phyloP scores from a whole-genome alignment of 2,113 vertebrate species.

The Sylvietta virens region DNA sequence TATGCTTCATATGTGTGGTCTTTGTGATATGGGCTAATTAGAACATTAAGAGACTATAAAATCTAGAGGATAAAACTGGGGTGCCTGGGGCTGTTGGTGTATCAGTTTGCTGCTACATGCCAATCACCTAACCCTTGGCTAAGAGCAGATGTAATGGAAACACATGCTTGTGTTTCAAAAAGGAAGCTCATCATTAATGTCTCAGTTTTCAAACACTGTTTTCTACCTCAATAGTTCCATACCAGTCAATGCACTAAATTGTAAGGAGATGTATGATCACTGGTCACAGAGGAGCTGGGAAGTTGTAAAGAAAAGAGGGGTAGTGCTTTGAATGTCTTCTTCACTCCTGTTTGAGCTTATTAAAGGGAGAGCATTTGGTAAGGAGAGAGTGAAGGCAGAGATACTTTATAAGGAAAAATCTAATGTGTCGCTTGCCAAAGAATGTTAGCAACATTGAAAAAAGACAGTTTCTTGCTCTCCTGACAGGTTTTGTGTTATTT shows the following conservation, averaged over 20 bases:
- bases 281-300: neutral
- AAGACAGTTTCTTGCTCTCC: neutral
- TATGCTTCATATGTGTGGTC: neutral
- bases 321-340: neutral
- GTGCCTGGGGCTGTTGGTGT: neutral
- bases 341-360: neutral
- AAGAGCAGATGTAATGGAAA: neutral
- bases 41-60: neutral
- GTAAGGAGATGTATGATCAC: neutral
- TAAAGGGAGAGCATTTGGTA: neutral
- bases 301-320: neutral
- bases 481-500: slow-evolving; percentile 24
- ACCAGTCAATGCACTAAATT: neutral
- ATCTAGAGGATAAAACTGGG: neutral
- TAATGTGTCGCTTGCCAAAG: neutral
- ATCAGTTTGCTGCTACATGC: neutral
- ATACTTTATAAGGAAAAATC: neutral
- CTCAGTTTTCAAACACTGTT: neutral
- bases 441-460: neutral
- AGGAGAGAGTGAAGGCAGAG: neutral
- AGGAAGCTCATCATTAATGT: neutral
- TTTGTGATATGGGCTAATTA: neutral
- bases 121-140: neutral
- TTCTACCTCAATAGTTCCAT: neutral
- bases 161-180: neutral